These are phyloP conservation scores for Drosophila leonis DNA, from an alignment of 2,888 invertebrate species.

Conservation along the genomic window DNA sequence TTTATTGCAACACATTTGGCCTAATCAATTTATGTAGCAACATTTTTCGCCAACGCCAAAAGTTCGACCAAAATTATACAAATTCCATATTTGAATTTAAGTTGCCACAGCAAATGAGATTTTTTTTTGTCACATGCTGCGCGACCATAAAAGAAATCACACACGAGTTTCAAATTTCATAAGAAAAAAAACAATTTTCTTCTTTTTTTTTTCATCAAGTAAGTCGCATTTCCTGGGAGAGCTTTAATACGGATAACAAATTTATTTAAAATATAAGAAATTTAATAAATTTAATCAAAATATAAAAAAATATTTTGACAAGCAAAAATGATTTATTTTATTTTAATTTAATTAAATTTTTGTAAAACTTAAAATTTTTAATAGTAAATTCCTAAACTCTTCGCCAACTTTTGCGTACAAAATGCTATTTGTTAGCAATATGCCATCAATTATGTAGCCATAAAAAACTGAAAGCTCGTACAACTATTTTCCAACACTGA, in stretches of 20 bases:
- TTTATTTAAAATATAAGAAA: neutral
- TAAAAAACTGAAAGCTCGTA: neutral
- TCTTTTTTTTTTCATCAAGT: neutral
- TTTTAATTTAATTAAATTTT: neutral
- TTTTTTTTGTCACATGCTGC: conserved; percentile 35
- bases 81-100: conserved; percentile 36
- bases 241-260: neutral
- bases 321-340: neutral
- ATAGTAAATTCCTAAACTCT: neutral
- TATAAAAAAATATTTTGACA: neutral
- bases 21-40: conserved; percentile 63
- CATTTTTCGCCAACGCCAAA: conserved; percentile 10
- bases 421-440: conserved; percentile 6
- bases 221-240: neutral
- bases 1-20: conserved; percentile 48
- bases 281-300: neutral
- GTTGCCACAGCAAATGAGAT: conserved; percentile 10
- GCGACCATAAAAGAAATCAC: conserved; percentile 36
- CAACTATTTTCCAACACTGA: conserved; percentile 6
- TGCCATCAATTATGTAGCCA: neutral
- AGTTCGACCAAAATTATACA: conserved; percentile 37
- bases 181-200: neutral
- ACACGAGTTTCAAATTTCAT: conserved; percentile 33
- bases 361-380: too few relatives aligned
- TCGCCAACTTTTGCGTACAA: too few relatives aligned